phyloP scores from a whole-genome alignment of 2,888 invertebrate genomes.

The Cataglyphis rosenhaueri region DNA sequence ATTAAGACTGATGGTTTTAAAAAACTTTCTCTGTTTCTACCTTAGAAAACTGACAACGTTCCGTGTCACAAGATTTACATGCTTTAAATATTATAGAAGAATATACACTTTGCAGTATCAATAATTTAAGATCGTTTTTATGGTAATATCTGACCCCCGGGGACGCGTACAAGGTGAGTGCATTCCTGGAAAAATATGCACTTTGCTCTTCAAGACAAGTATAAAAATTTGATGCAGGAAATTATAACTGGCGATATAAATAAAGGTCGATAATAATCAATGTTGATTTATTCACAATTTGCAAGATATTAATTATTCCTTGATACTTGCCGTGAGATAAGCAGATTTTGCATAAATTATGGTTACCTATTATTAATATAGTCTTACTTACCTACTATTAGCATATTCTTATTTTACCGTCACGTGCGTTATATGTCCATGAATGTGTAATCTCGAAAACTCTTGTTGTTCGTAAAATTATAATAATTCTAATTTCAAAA shows the following conservation, averaged over 20 bases:
- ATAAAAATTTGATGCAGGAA: constrained; percentile 18
- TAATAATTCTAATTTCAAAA: background rate
- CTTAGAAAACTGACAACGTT: background rate
- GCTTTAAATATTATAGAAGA: background rate
- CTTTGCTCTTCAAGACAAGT: background rate
- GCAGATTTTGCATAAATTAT: constrained; percentile 28
- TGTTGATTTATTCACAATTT: constrained; percentile 20
- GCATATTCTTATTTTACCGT: background rate
- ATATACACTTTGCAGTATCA: background rate
- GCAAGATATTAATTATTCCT: constrained; percentile 21
- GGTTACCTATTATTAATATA: constrained; percentile 5
- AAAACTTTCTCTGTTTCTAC: background rate
- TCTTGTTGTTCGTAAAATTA: background rate
- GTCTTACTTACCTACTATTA: constrained; percentile 17
- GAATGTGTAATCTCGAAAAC: constrained; percentile 1
- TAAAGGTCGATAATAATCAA: constrained; percentile 32
- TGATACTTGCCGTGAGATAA: background rate
- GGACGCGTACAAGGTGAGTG: background rate
- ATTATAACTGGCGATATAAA: constrained; percentile 27
- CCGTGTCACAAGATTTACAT: background rate
- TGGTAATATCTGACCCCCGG: background rate
- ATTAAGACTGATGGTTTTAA: background rate
- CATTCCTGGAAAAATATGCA: background rate
- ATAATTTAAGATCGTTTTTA: constrained; percentile 5
- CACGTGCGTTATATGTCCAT: background rate